phyloP scores from a whole-genome alignment of 2,888 invertebrate species.

The Cactoblastis cactorum region DNA sequence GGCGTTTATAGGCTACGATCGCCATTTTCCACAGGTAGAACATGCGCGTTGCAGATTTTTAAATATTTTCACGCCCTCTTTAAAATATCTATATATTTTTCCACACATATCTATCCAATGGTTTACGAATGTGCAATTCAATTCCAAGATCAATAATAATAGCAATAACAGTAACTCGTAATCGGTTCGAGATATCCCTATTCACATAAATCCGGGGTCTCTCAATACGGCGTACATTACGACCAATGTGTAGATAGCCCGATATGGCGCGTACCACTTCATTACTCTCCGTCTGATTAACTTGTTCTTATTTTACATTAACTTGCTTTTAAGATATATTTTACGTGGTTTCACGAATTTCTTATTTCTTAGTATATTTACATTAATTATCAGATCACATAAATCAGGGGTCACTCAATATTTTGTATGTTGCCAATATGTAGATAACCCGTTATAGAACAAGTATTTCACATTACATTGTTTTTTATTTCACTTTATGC shows the following conservation, averaged over 20 bases:
- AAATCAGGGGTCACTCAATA: no score
- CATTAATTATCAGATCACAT: no score
- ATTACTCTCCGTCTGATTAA: constrained; percentile 20
- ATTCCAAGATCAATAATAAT: constrained; percentile 3
- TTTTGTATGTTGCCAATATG: no score
- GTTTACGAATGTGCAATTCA: neutral
- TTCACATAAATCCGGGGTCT: constrained; percentile 10
- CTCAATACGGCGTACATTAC: constrained; percentile 17
- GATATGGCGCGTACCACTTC: constrained; percentile 30
- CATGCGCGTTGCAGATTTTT: no score
- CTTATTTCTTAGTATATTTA: neutral
- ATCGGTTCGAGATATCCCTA: constrained; percentile 8
- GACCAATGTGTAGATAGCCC: constrained; percentile 28
- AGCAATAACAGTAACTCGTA: constrained; percentile 13
- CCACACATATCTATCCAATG: no score
- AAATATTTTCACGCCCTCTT: no score
- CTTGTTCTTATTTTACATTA: constrained; percentile 27
- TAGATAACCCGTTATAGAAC: no score
- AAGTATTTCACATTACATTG: no score
- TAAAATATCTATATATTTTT: no score
- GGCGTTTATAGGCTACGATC: no score
- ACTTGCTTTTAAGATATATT: neutral
- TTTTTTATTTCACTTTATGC: no score
- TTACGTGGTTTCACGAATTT: neutral
- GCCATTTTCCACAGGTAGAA: no score